Evolutionary conservation across 2,888 invertebrate genomes (phyloP).

Genomic region (Hypsopygia costalis): DNA sequence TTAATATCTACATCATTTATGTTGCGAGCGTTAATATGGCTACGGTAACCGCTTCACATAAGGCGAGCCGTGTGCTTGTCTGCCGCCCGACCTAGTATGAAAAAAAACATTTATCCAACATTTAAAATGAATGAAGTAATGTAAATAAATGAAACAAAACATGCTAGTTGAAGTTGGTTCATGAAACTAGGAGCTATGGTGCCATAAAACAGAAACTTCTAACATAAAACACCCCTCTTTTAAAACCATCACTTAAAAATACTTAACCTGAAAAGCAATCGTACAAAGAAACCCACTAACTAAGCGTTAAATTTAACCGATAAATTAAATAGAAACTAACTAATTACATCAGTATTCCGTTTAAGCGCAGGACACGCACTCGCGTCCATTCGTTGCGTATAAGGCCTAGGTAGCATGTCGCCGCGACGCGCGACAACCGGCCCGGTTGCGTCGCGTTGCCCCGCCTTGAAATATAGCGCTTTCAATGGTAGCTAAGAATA

Average conservation of each 20-base stretch:
- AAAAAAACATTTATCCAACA: too few relatives aligned
- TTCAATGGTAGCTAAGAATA: background rate
- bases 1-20: too few relatives aligned
- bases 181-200: constrained; percentile 4
- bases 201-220: constrained; percentile 6
- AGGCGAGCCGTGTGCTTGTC: too few relatives aligned
- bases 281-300: background rate
- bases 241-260: too few relatives aligned
- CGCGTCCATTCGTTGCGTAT: constrained; percentile 44
- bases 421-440: constrained; percentile 34
- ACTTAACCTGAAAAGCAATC: constrained; percentile 10
- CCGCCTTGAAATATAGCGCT: constrained; percentile 7
- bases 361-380: constrained; percentile 31
- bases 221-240: too few relatives aligned
- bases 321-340: constrained; percentile 18
- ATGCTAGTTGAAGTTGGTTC: too few relatives aligned
- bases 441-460: constrained; percentile 21
- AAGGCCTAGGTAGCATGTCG: constrained; percentile 47
- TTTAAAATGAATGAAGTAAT: too few relatives aligned
- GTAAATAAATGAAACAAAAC: too few relatives aligned
- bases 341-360: constrained; percentile 35
- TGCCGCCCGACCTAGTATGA: too few relatives aligned
- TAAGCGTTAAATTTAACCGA: constrained; percentile 1
- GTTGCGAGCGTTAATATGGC: too few relatives aligned
- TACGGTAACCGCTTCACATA: too few relatives aligned